Percentiles rank a stretch among this genome's conserved stretches.
Evolutionary conservation across 2,888 invertebrate species (phyloP).

Genomic region (Sthenelais limicola): DNA sequence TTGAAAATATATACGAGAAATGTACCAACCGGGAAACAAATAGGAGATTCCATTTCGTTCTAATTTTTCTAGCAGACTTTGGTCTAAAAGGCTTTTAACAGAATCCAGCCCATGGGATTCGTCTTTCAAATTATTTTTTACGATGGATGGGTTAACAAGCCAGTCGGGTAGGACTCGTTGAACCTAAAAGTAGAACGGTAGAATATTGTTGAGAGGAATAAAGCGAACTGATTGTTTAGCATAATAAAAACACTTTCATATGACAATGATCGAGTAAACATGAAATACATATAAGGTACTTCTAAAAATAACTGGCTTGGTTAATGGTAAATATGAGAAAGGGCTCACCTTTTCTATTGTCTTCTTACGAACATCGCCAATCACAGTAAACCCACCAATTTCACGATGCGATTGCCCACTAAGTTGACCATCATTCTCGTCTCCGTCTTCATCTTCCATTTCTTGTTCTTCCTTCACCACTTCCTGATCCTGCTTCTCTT

Average conservation of each 20-base stretch:
- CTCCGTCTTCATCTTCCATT: neutral
- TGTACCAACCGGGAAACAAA: conserved; percentile 51
- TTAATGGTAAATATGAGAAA: neutral
- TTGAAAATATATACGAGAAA: neutral
- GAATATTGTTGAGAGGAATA: neutral
- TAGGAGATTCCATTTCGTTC: conserved; percentile 79
- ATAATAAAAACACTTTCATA: neutral
- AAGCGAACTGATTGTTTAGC: too few relatives aligned
- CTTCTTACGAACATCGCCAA: conserved; percentile 78
- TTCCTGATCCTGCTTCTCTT: neutral
- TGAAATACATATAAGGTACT: neutral
- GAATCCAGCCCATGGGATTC: conserved; percentile 78
- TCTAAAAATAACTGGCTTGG: neutral
- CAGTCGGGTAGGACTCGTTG: conserved; percentile 88
- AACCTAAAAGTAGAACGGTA: conserved; percentile 63
- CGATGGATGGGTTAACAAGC: conserved; percentile 85
- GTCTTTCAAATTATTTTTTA: conserved; percentile 85
- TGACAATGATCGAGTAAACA: neutral
- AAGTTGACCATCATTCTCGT: neutral
- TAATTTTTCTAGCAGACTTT: conserved; percentile 78
- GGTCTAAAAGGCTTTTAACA: conserved; percentile 79
- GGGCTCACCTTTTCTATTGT: conserved; percentile 61
- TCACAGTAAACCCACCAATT: conserved; percentile 77
- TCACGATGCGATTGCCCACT: conserved; percentile 53
- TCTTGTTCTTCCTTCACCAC: neutral